These are phyloP conservation scores for Danionella cerebrum DNA, from an alignment of 2,113 vertebrate genomes.

Conservation along the genomic window DNA sequence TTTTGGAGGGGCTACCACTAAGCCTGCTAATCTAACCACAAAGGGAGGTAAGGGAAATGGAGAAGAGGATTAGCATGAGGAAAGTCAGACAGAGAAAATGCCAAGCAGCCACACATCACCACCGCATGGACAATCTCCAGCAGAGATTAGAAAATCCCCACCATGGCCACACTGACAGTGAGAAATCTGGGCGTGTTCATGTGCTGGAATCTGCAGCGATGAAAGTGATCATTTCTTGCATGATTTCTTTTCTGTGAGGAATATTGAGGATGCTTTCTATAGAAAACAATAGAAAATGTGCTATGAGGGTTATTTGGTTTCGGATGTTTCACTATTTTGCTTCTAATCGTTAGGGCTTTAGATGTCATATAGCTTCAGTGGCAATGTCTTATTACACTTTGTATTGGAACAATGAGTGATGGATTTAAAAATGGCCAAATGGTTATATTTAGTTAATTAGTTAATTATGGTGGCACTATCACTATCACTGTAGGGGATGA, in stretches of 20 bases:
- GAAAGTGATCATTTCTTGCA: constrained; percentile 7
- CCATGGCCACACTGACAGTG: background rate
- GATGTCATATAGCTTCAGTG: background rate
- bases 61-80: constrained; percentile 8
- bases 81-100: constrained; percentile 27
- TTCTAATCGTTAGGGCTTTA: background rate
- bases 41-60: constrained; percentile 47
- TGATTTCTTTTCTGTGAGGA: background rate
- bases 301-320: background rate
- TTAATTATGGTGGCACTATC: too few relatives aligned
- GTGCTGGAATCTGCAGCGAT: background rate
- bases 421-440: too few relatives aligned
- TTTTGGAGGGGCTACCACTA: constrained; percentile 40
- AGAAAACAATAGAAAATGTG: background rate
- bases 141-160: constrained; percentile 41
- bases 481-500: too few relatives aligned
- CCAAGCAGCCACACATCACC: constrained; percentile 46
- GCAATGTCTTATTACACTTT: background rate
- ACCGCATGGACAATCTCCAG: constrained; percentile 45
- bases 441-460: too few relatives aligned
- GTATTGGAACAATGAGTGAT: too few relatives aligned
- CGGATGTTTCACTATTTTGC: background rate
- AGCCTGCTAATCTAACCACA: constrained; percentile 57
- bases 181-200: background rate
- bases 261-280: background rate